A percentile compares a stretch with the other conserved stretches of the same genome.
Conservation (phyloP, 2,888 invertebrate species). For the Acronicta aceris region DNA sequence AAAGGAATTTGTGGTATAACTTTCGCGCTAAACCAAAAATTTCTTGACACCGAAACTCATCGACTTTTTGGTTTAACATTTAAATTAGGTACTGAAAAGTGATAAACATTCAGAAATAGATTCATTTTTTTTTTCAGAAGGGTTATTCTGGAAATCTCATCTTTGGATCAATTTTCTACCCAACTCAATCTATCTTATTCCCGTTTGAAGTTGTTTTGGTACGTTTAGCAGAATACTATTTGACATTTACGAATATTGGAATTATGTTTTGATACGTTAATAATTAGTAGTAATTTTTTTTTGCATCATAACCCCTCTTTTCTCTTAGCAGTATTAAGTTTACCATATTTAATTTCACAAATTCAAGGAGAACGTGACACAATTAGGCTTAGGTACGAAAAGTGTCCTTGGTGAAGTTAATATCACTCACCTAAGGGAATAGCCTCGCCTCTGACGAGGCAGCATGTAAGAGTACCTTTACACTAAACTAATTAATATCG, state of each 20-base stretch:
- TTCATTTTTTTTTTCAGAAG: neutral
- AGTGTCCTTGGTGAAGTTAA: conserved; percentile 40
- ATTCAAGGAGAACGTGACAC: conserved; percentile 23
- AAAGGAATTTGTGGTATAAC: conserved; percentile 29
- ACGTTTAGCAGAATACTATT: too few relatives aligned
- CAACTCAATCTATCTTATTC: too few relatives aligned
- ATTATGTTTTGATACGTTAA: too few relatives aligned
- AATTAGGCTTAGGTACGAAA: conserved; percentile 25
- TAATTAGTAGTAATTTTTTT: neutral
- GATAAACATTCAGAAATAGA: conserved; percentile 3
- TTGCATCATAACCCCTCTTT: too few relatives aligned
- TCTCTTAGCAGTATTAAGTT: neutral
- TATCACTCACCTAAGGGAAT: conserved; percentile 40
- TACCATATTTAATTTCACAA: conserved; percentile 6
- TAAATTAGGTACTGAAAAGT: conserved; percentile 19
- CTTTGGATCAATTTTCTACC: too few relatives aligned
- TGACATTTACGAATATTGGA: too few relatives aligned
- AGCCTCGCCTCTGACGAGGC: conserved; percentile 7
- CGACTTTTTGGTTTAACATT: conserved; percentile 24
- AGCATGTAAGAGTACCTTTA: conserved; percentile 25
- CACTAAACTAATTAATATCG: conserved; percentile 36
- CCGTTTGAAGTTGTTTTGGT: too few relatives aligned
- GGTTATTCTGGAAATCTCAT: too few relatives aligned
- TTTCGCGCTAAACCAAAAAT: too few relatives aligned
- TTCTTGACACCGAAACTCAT: conserved; percentile 21